Evolutionary conservation across 2,888 invertebrate species (phyloP).

Genomic region (Agelastica alni): DNA sequence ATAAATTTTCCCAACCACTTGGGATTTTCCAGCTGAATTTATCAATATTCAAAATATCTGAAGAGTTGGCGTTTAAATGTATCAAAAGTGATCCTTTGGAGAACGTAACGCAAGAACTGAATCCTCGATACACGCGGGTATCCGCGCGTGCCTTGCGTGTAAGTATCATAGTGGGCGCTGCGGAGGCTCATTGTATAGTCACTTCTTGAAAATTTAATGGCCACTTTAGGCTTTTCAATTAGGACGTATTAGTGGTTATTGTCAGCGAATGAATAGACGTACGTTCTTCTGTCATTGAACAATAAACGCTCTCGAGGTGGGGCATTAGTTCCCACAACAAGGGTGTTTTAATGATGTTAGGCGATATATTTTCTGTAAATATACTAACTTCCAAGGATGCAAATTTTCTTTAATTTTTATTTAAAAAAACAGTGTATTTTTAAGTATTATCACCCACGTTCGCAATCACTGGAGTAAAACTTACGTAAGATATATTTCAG

Average conservation of each 20-base stretch:
- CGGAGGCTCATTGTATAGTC: slow-evolving; percentile 24
- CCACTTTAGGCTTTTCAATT: slow-evolving; percentile 38
- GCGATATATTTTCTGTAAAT: too few relatives aligned
- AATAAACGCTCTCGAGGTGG: background rate
- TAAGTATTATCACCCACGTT: too few relatives aligned
- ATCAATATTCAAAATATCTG: background rate
- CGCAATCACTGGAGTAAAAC: too few relatives aligned
- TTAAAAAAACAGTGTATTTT: too few relatives aligned
- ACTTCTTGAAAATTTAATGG: slow-evolving; percentile 40
- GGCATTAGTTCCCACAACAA: slow-evolving; percentile 6
- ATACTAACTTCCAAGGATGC: too few relatives aligned
- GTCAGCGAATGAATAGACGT: slow-evolving; percentile 24
- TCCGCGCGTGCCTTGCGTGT: slow-evolving; percentile 24
- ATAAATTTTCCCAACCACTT: slow-evolving; percentile 10
- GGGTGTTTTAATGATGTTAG: background rate
- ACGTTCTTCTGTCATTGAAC: slow-evolving; percentile 10
- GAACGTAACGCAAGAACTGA: slow-evolving; percentile 6
- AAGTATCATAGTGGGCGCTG: slow-evolving; percentile 31
- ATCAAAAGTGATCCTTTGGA: background rate
- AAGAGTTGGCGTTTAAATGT: background rate
- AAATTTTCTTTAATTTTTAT: too few relatives aligned
- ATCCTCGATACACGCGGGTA: slow-evolving; percentile 4
- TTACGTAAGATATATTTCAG: too few relatives aligned
- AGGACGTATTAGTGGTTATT: slow-evolving; percentile 34
- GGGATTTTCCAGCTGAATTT: background rate